These are phyloP conservation scores for Melierax canorus DNA, from an alignment of 2,113 vertebrate genomes.

Conservation along the genomic window DNA sequence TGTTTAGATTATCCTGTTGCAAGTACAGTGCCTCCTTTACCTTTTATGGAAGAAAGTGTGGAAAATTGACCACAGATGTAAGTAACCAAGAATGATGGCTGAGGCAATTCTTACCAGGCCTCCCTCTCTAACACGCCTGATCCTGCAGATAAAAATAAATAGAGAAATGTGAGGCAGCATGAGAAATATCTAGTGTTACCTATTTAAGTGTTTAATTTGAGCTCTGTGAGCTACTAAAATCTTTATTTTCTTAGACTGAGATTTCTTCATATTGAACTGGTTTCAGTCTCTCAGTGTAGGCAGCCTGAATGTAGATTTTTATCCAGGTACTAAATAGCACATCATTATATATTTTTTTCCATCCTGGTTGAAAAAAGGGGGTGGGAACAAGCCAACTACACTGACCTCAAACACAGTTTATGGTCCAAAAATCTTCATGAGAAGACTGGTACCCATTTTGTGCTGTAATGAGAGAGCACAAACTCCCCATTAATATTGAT, in stretches of 20 bases:
- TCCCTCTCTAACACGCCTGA: slow-evolving; percentile 71
- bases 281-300: slow-evolving; percentile 1
- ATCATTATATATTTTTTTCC: slow-evolving; percentile 48
- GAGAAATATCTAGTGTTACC: slow-evolving; percentile 57
- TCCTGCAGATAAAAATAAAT: slow-evolving; percentile 78
- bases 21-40: slow-evolving; percentile 80
- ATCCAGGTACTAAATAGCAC: slow-evolving; percentile 54
- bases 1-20: slow-evolving; percentile 84
- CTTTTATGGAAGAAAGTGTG: slow-evolving; percentile 87
- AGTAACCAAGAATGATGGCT: slow-evolving; percentile 76
- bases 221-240: slow-evolving; percentile 20
- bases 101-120: slow-evolving; percentile 76
- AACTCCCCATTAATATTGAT: slow-evolving; percentile 40
- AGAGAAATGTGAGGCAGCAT: slow-evolving; percentile 61
- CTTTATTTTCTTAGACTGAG: slow-evolving; percentile 56
- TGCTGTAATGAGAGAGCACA: background rate
- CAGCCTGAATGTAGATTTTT: slow-evolving; percentile 34
- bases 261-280: slow-evolving; percentile 44
- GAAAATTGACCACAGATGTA: slow-evolving; percentile 86
- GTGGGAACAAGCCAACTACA: background rate
- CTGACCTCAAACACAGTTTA: slow-evolving; percentile 32
- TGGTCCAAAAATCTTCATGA: slow-evolving; percentile 41
- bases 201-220: slow-evolving; percentile 70
- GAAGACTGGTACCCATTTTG: slow-evolving; percentile 8
- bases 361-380: slow-evolving; percentile 27